phyloP scores from a whole-genome alignment of 2,888 invertebrate species.

The Parnassius mnemosyne region DNA sequence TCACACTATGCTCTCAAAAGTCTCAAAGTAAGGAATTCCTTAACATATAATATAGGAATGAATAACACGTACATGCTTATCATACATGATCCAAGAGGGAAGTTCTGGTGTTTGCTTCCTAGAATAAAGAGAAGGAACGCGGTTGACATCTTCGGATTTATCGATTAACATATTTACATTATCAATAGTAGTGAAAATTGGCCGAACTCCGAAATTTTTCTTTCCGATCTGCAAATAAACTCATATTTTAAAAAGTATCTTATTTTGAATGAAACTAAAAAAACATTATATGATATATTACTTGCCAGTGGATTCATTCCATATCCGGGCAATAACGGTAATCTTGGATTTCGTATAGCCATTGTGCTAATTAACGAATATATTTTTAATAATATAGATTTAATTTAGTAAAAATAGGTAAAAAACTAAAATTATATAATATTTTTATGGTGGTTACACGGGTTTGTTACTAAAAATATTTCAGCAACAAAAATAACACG shows the following conservation, averaged over 20 bases:
- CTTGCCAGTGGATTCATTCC: slow-evolving; percentile 84
- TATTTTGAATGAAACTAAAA: not conserved
- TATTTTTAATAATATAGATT: too few relatives aligned
- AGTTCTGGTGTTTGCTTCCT: slow-evolving; percentile 86
- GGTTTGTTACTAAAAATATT: too few relatives aligned
- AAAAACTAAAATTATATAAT: too few relatives aligned
- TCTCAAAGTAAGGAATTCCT: too few relatives aligned
- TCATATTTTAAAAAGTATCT: not conserved
- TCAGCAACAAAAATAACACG: too few relatives aligned
- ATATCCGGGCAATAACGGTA: slow-evolving; percentile 88
- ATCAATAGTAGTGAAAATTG: slow-evolving; percentile 62
- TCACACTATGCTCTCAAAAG: too few relatives aligned
- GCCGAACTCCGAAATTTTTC: slow-evolving; percentile 65
- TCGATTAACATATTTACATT: slow-evolving; percentile 71
- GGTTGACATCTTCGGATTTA: slow-evolving; percentile 54
- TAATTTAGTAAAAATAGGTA: too few relatives aligned
- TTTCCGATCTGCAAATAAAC: slow-evolving; percentile 55
- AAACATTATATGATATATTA: slow-evolving; percentile 29
- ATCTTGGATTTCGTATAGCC: slow-evolving; percentile 81
- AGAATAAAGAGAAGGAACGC: slow-evolving; percentile 85
- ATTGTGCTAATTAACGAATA: slow-evolving; percentile 35
- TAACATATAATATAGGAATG: not conserved
- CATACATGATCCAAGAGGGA: slow-evolving; percentile 93
- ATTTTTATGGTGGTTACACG: too few relatives aligned
- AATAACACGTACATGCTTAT: slow-evolving; percentile 85